These are phyloP conservation scores for Pogoniulus pusillus DNA, from an alignment of 2,797 vertebrate species.

Conservation along the genomic window DNA sequence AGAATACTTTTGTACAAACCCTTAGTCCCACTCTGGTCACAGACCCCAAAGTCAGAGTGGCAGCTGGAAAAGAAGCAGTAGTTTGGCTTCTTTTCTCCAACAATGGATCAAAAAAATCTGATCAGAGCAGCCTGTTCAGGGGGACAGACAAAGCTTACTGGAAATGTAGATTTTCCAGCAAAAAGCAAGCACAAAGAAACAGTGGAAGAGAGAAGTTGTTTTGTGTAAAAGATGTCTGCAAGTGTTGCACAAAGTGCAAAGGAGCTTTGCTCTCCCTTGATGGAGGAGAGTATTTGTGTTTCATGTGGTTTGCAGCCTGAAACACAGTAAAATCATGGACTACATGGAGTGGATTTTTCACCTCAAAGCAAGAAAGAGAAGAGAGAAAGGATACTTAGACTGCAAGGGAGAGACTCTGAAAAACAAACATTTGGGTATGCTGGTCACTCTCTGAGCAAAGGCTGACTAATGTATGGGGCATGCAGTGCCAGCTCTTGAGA, in stretches of 20 bases:
- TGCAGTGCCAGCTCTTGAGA: background rate
- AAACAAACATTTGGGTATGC: background rate
- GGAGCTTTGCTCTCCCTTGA: background rate
- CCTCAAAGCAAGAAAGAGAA: background rate
- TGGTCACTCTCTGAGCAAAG: background rate
- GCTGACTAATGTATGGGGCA: background rate
- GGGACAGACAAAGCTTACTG: background rate
- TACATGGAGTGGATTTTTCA: background rate
- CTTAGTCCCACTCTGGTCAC: background rate
- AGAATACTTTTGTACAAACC: background rate
- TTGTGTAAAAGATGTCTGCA: background rate
- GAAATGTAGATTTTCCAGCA: background rate
- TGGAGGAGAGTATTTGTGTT: background rate
- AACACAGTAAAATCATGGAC: background rate
- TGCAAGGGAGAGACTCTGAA: background rate
- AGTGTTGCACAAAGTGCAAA: background rate
- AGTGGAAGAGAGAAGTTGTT: fast-evolving
- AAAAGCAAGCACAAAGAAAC: background rate
- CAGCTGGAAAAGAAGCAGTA: background rate
- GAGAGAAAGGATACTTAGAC: background rate
- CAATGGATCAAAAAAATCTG: background rate
- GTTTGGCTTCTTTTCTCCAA: background rate
- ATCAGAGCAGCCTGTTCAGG: background rate
- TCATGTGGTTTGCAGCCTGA: background rate
- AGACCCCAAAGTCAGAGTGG: background rate